Conservation (phyloP, 2,888 invertebrate genomes). For the Athalia circularis region DNA sequence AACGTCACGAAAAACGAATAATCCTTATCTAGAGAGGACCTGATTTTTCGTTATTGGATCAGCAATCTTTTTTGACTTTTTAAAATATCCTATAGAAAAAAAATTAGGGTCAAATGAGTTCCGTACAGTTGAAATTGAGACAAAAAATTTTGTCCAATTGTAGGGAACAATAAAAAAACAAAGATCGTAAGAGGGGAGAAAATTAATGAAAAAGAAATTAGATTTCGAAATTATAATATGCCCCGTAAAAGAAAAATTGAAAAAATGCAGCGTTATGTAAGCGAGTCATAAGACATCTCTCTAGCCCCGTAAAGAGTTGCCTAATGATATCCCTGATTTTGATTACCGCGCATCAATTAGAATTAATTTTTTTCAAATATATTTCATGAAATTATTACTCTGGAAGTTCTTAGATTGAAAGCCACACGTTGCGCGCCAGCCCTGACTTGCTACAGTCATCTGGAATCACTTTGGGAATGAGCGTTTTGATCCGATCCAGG, state of each 20-base stretch:
- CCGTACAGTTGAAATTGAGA: too few relatives aligned
- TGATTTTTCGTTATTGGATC: not conserved
- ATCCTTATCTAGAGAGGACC: not conserved
- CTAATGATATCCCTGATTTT: not conserved
- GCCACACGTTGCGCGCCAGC: conserved; percentile 64
- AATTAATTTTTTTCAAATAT: too few relatives aligned
- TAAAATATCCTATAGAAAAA: too few relatives aligned
- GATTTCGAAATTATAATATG: not conserved
- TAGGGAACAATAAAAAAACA: too few relatives aligned
- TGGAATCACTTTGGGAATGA: conserved; percentile 70
- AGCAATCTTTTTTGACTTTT: too few relatives aligned
- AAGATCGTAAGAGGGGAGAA: too few relatives aligned
- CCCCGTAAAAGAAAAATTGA: not conserved
- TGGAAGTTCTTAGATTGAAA: conserved; percentile 42
- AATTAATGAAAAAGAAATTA: not conserved
- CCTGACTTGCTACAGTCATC: conserved; percentile 69
- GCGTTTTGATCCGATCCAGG: conserved; percentile 65
- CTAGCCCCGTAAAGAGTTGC: conserved; percentile 46
- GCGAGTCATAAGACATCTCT: conserved; percentile 41
- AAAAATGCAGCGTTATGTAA: conserved; percentile 3
- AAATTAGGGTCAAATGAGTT: too few relatives aligned
- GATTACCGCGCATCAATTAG: conserved; percentile 1
- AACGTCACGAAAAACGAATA: conserved; percentile 10
- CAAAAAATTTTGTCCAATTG: too few relatives aligned
- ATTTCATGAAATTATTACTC: conserved; percentile 35